Conservation (phyloP, 2,888 invertebrate species). For the Coremacera marginata region DNA sequence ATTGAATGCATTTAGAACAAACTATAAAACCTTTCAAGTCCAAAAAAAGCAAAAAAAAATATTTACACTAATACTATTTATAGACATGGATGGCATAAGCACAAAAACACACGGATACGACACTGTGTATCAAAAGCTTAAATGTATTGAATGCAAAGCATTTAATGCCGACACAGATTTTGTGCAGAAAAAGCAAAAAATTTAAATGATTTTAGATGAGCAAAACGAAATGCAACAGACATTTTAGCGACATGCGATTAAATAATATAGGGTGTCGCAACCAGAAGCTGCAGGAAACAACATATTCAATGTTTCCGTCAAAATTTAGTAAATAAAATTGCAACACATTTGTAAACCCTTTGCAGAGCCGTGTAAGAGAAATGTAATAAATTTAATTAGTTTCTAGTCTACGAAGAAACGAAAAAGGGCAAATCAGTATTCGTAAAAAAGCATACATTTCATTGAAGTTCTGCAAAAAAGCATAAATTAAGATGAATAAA, state of each 20-base stretch:
- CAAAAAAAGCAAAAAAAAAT: not conserved
- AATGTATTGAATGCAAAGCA: not conserved
- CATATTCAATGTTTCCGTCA: too few relatives aligned
- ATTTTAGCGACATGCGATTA: not conserved
- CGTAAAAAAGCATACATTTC: too few relatives aligned
- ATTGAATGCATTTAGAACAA: constrained; percentile 29
- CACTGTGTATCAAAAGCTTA: not conserved
- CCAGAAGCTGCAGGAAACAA: too few relatives aligned
- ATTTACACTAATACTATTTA: not conserved
- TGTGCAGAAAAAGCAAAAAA: not conserved
- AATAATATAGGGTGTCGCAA: too few relatives aligned
- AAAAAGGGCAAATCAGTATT: too few relatives aligned
- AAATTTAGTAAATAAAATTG: too few relatives aligned
- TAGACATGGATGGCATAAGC: not conserved
- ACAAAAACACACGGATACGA: not conserved
- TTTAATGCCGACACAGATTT: constrained; percentile 1
- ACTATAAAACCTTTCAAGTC: not conserved
- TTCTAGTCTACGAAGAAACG: too few relatives aligned
- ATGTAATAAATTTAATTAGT: too few relatives aligned
- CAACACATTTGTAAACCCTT: too few relatives aligned
- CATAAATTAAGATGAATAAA: too few relatives aligned
- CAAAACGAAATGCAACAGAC: not conserved
- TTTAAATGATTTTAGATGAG: not conserved
- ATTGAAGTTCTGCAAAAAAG: too few relatives aligned
- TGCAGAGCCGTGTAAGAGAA: too few relatives aligned